These are phyloP conservation scores for Macaria liturata DNA, from an alignment of 2,888 invertebrate species.

Conservation along the genomic window DNA sequence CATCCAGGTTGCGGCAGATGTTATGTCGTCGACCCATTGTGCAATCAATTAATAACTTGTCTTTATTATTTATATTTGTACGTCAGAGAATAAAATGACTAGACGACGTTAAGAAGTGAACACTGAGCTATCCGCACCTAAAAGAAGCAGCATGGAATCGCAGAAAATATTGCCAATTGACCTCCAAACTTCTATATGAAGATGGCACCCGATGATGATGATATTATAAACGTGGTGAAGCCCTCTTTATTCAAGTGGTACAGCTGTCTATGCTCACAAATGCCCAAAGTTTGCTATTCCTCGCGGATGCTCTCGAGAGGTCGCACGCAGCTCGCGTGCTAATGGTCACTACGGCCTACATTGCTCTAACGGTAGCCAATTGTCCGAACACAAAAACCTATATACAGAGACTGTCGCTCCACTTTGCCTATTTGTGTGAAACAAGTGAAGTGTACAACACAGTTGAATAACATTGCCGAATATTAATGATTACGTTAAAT, in stretches of 20 bases:
- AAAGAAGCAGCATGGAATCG: too few species aligned
- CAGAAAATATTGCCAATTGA: too few species aligned
- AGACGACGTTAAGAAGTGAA: too few species aligned
- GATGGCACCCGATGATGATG: too few species aligned
- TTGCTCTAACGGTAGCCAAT: conserved; percentile 64
- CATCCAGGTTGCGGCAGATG: too few species aligned
- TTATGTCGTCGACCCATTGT: too few species aligned
- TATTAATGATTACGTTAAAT: neutral
- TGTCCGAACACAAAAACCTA: conserved; percentile 73
- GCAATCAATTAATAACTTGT: too few species aligned
- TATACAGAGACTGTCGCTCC: conserved; percentile 60
- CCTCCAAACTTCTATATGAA: too few species aligned
- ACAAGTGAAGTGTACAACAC: neutral
- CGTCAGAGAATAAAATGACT: too few species aligned
- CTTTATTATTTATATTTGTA: too few species aligned
- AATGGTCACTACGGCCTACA: conserved; percentile 52
- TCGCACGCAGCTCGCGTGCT: conserved; percentile 44
- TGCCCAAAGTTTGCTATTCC: conserved; percentile 30
- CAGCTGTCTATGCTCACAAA: conserved; percentile 7
- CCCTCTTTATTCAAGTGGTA: neutral
- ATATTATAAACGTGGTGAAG: too few species aligned
- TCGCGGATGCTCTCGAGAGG: conserved; percentile 23
- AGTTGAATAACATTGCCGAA: conserved; percentile 3
- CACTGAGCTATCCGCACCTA: too few species aligned
- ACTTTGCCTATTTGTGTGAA: conserved; percentile 38